Base-by-base conservation (phyloP, 2,113 vertebrate genomes). In the Hyperopisus bebe region DNA sequence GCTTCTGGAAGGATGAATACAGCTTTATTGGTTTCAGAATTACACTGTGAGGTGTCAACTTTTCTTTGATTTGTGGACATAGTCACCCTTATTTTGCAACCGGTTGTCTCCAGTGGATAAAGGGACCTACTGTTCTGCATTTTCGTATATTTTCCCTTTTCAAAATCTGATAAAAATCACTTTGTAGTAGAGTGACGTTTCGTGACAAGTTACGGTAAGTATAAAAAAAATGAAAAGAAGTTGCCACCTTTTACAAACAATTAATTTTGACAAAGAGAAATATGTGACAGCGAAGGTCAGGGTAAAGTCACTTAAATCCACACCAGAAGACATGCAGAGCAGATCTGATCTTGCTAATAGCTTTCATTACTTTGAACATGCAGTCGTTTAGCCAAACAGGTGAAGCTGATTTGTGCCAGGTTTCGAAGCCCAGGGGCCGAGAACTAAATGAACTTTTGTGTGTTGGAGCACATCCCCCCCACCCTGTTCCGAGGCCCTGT, bases 361-460 rank as follows among this genome's bases (percentile, higher is more conserved):
- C 91, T 94, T 94, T 95, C 94, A 95, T 96, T 97, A 96, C 94
- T 96, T 94, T 90, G 95, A 96, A 95, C 96, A 95, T 95, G 93
- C 94, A 95, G 94, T 94, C 92, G 87, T 95, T 96, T 95, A 95
- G 95, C 95, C 96, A 95, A 97, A 96, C 97, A 98, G 97, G 97
- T 97, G 97, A 99, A 96, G 96, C 90, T 96, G 96, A 97, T 98
- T 98, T 97, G 92, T 95, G 94, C 93, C 96, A 94, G 94, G 92
- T 95, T 95, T 94, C 90, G 27, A 92, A 94, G 95, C 95, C 97
- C 96, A 91, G 93, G 94, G 96, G 95, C 95, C 95, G 90, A 91
- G 80, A 95, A 93, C 92, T 91, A 91, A 96, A 94, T 83, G 51
- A 92, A 93, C 93, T 94, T 94, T 95, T 94, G 94, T 95, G 94